Evolutionary conservation across 2,797 vertebrate species (phyloP).

Genomic region (Dendrocincla fuliginosa): DNA sequence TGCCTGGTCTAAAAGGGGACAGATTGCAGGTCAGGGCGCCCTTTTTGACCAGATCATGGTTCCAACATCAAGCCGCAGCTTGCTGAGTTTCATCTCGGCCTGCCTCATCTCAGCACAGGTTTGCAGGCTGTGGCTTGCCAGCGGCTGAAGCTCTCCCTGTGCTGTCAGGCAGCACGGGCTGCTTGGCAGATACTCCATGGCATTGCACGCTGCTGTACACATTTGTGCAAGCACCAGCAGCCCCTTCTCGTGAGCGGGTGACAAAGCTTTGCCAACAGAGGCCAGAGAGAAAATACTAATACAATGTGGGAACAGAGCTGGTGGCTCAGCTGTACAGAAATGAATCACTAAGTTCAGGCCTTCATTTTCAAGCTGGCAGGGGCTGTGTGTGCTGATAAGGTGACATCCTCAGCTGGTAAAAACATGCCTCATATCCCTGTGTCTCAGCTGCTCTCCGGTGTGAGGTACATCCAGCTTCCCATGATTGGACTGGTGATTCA

Average conservation of each 20-base stretch:
- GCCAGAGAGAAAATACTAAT: background rate
- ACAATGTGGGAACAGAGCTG: background rate
- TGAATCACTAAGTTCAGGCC: background rate
- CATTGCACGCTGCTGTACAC: background rate
- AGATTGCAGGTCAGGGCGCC: background rate
- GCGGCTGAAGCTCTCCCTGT: background rate
- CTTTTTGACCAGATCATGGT: background rate
- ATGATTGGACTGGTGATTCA: background rate
- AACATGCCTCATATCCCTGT: background rate
- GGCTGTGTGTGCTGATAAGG: background rate
- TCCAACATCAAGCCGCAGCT: background rate
- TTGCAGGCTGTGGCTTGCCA: background rate
- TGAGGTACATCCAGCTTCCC: background rate
- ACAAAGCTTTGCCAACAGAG: slow-evolving; percentile 12
- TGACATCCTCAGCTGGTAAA: background rate
- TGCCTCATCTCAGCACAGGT: background rate
- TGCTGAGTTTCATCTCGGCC: background rate
- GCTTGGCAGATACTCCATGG: accelerated
- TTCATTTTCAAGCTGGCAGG: slow-evolving; percentile 1
- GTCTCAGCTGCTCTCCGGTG: background rate
- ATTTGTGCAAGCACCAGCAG: background rate
- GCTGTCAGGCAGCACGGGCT: background rate
- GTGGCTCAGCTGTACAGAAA: slow-evolving; percentile 1
- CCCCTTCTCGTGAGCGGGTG: background rate
- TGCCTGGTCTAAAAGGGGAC: background rate